phyloP scores from a whole-genome alignment of 2,888 invertebrate species.

The Allacma fusca region DNA sequence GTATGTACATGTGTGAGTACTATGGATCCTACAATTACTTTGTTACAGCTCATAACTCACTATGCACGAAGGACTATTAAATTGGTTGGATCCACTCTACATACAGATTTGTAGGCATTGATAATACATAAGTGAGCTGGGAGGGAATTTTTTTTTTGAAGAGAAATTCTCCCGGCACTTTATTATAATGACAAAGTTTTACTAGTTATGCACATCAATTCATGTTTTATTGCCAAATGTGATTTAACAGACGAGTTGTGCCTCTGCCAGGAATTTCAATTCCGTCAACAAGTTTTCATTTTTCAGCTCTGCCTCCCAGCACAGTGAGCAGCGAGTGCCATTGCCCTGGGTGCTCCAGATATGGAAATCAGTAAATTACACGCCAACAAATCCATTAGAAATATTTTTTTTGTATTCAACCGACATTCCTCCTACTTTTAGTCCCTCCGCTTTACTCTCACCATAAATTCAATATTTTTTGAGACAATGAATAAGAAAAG shows the following conservation, averaged over 20 bases:
- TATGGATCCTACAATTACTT: too few relatives aligned
- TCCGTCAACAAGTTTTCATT: slow-evolving; percentile 11
- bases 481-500: neutral
- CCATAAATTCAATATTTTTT: neutral
- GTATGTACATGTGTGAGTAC: too few relatives aligned
- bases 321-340: too few relatives aligned
- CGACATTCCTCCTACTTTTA: neutral
- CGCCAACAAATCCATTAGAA: neutral
- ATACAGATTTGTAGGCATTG: too few relatives aligned
- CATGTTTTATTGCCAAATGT: slow-evolving; percentile 12
- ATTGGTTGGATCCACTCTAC: too few relatives aligned
- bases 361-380: neutral
- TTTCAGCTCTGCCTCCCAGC: too few relatives aligned
- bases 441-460: neutral
- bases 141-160: neutral
- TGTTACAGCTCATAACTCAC: too few relatives aligned
- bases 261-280: slow-evolving; percentile 12
- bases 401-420: neutral
- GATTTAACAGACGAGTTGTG: slow-evolving; percentile 1
- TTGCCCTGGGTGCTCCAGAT: neutral
- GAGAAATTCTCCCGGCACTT: slow-evolving; percentile 1
- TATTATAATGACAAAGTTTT: slow-evolving; percentile 16
- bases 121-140: too few relatives aligned
- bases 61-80: too few relatives aligned
- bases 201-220: neutral